Base-by-base conservation (phyloP, 1,140 invertebrate genomes). In the Cylas formicarius region DNA sequence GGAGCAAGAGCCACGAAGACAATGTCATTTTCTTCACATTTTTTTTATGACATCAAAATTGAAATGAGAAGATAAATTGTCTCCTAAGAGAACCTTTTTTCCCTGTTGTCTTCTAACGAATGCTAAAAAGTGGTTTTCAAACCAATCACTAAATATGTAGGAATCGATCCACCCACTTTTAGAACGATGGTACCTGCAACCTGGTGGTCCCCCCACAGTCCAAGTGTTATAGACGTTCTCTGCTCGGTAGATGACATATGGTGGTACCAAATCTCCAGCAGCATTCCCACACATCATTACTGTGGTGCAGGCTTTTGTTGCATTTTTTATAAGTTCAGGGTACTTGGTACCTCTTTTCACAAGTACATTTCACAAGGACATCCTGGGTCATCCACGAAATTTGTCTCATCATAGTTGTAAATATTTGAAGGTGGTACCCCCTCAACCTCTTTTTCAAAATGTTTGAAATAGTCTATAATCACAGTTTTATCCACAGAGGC, bases 231-330 rank as follows among this genome's bases (percentile, higher is more conserved):
- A 68, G 4, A 70, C 18, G 40, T 65, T 28, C 44, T 57, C 41
- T 1, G 66, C 50, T 47, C 68, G 67, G 45, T 68, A 69, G 1
- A 68, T 62, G 11, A 65, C 47, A 52, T 63, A 57, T 1, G 60
- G 58, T 14, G 52, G 58, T 13, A 44, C 11, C n/a, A 53, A 23
- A 22, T 52, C 24, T 9, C 60, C 60, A 32, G 19, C 41, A 9
- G 60, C 61, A 29, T 16, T 35, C 18, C 27, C 42, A 16, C 29
- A 50, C 39, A 56, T 52, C 38, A 67, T 50, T 50, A 65, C 21
- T 23, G 46, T 50, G n/a, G 50, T 43, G 4, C 28, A 34, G 4
- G 36, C 29, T 7, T 42, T 3, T 9, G 35, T 50, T 18, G 45
- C 24, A 11, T 46, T 23, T 35, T 47, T 44, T 8, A 51, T 41